phyloP scores from a whole-genome alignment of 2,888 invertebrate genomes.

The Plagodis pulveraria region DNA sequence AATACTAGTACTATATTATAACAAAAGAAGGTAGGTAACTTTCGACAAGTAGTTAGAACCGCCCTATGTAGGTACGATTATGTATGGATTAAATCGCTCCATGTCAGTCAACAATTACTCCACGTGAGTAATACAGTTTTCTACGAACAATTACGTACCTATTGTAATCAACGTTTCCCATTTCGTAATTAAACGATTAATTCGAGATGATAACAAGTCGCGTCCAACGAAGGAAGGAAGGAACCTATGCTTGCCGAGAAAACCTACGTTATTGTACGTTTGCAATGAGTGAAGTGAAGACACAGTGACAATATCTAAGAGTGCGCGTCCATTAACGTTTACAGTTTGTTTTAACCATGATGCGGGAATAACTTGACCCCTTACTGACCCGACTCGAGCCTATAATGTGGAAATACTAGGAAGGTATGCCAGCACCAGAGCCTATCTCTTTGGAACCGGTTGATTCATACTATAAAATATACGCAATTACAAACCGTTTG shows the following conservation, averaged over 20 bases:
- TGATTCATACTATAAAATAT: slow-evolving; percentile 41
- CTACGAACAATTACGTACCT: slow-evolving; percentile 3
- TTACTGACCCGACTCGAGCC: slow-evolving; percentile 47
- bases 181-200: slow-evolving; percentile 12
- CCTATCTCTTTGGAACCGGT: slow-evolving; percentile 48
- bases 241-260: slow-evolving; percentile 9
- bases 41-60: too few relatives aligned
- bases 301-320: slow-evolving; percentile 27
- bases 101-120: slow-evolving; percentile 3
- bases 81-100: slow-evolving; percentile 1
- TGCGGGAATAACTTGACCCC: slow-evolving; percentile 56
- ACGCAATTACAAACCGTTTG: slow-evolving; percentile 35
- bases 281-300: slow-evolving; percentile 30
- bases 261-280: slow-evolving; percentile 9
- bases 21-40: too few relatives aligned
- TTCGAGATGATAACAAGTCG: slow-evolving; percentile 7
- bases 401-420: slow-evolving; percentile 58
- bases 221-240: slow-evolving; percentile 6
- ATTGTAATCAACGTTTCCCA: slow-evolving; percentile 14
- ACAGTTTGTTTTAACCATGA: slow-evolving; percentile 42
- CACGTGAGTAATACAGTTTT: too few relatives aligned
- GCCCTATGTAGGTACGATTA: background rate
- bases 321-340: slow-evolving; percentile 42
- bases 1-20: too few relatives aligned
- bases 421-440: slow-evolving; percentile 46